These are phyloP conservation scores for Eledona agricola DNA, from an alignment of 2,888 invertebrate species.

Conservation along the genomic window DNA sequence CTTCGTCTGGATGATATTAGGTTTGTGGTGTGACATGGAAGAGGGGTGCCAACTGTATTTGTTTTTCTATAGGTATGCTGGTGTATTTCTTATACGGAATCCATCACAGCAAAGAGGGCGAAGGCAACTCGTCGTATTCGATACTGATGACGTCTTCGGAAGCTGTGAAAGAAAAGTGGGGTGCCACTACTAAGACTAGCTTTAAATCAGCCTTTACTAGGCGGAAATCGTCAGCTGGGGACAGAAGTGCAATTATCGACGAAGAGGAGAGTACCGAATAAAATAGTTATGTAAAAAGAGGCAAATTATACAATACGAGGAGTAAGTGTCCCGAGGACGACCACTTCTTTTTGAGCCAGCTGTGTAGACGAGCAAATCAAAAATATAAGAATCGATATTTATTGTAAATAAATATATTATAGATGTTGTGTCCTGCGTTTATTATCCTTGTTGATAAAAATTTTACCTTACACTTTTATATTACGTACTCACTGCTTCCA, in stretches of 20 bases:
- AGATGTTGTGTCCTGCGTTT: no score
- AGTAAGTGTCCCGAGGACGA: not conserved
- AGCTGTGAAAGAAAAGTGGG: conserved; percentile 71
- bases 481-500: no score
- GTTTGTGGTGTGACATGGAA: conserved; percentile 60
- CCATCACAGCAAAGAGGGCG: conserved; percentile 83
- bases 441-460: no score
- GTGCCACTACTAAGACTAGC: conserved; percentile 63
- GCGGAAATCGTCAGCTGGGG: conserved; percentile 58
- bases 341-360: conserved; percentile 13
- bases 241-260: conserved; percentile 59
- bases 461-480: no score
- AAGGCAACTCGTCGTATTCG: conserved; percentile 69
- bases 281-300: conserved; percentile 4
- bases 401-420: conserved; percentile 29
- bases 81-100: conserved; percentile 88
- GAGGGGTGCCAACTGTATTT: conserved; percentile 52
- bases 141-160: conserved; percentile 73
- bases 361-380: conserved; percentile 18
- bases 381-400: conserved; percentile 22
- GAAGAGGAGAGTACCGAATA: conserved; percentile 56
- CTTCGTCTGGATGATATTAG: conserved; percentile 85
- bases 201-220: conserved; percentile 57
- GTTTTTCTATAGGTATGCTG: conserved; percentile 70
- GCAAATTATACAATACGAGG: conserved; percentile 1